A percentile compares a stretch with the other conserved stretches of the same genome.
phyloP scores from a whole-genome alignment of 2,888 invertebrate genomes.

The Hyppa rectilinea region DNA sequence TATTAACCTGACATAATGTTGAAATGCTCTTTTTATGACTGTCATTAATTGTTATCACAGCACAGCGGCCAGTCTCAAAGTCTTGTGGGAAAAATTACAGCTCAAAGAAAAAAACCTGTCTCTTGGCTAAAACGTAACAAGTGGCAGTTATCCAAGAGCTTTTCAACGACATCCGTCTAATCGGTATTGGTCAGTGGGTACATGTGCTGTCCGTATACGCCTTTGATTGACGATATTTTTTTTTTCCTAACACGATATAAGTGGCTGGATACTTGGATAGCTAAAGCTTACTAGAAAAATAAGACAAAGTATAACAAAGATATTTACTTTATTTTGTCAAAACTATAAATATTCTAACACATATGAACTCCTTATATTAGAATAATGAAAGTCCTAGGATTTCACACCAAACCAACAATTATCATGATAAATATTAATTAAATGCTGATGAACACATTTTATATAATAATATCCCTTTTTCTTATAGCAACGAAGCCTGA shows the following conservation, averaged over 20 bases:
- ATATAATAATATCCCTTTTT: conserved; percentile 27
- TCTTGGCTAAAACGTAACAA: too few relatives aligned
- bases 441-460: conserved; percentile 45
- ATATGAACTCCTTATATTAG: conserved; percentile 28
- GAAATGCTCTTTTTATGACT: too few relatives aligned
- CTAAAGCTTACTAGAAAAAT: conserved; percentile 14
- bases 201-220: too few relatives aligned
- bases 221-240: too few relatives aligned
- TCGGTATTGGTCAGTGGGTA: too few relatives aligned
- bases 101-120: too few relatives aligned
- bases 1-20: too few relatives aligned
- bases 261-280: not conserved
- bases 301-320: conserved; percentile 50
- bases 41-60: too few relatives aligned
- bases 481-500: conserved; percentile 7
- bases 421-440: conserved; percentile 17
- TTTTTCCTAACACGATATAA: not conserved
- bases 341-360: conserved; percentile 33
- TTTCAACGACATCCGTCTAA: too few relatives aligned
- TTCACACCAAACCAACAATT: conserved; percentile 27
- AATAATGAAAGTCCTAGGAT: conserved; percentile 20
- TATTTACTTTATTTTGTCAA: conserved; percentile 42
- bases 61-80: too few relatives aligned
- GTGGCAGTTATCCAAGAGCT: too few relatives aligned
- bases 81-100: too few relatives aligned